Evolutionary conservation across 1,140 invertebrate genomes (phyloP), one percentile per base, ranked within the genome.

Genomic region (Cydia amplana): DNA sequence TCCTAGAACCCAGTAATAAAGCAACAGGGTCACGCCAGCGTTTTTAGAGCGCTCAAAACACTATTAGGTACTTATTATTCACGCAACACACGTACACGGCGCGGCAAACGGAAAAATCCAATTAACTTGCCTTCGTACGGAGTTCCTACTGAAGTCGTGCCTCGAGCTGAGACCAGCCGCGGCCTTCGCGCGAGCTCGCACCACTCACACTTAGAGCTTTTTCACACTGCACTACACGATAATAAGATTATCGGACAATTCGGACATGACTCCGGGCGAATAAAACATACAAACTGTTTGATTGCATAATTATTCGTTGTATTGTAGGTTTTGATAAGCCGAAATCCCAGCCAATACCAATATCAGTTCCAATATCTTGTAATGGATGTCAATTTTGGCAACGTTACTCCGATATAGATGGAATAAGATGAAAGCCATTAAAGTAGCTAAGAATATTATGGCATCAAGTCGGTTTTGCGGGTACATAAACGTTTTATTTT

Each of bases 41-140:
- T 70, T 18, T 70, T 36, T 70, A 70, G 20, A 70, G 36, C 77
- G 76, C 78, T 84, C 80, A 82, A 85, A 88, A 85, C 81, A 87
- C 86, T 87, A 86, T 84, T 84, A 88, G 79, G 80, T 75, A 82
- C 84, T 86, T 87, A 87, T 87, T 87, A 90, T 88, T 85, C 84
- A 89, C 73, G 81, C 84, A 78, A 82, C 77, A 80, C 87, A 86
- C 88, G 87, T 85, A 80, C 83, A 78, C 82, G 80, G 80, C 84
- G 84, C 80, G 82, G 78, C 85, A 85, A 87, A 89, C 83, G 87
- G 86, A 90, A 90, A 89, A 90, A 89, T 90, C 87, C 87, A 90
- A 90, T 90, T 89, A 89, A 89, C 85, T 89, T 88, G 87, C 87
- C 85, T 89, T 78, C 86, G 86, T 88, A 86, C 83, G 87, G 87